Base-by-base conservation (phyloP, 2,797 vertebrate genomes). In the Phylloscopus collybita region DNA sequence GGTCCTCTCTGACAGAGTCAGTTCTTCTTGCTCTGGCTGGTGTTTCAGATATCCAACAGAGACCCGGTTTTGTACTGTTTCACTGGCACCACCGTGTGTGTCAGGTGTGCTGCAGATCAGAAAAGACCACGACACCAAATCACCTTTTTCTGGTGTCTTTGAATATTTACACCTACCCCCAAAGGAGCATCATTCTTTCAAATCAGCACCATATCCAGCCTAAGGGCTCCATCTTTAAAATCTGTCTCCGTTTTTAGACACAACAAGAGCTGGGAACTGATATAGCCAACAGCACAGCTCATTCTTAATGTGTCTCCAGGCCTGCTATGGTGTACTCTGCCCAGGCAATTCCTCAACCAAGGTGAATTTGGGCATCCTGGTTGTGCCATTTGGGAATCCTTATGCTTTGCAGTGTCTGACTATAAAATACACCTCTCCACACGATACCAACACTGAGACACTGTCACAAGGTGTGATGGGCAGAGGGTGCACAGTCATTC, bases 61-160 rank as follows among this genome's bases (percentile, higher is more conserved):
- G 51, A 19, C 6, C 16, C 27, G 14, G 5, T 27, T 79, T 71
- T 40, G 10, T 10, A 9, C 12, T 0, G 0, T 45, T 47, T 50
- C 25, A 8, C 13, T 30, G 49, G 26, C 12, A 16, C 9, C 17
- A 11, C 26, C 0, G 0, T 5, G 5, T 17, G 6, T 44, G 20
- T 16, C 1, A 2, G 5, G 8, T 29, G 22, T 45, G 38, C 26
- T 84, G 54, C 23, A 8, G 6, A 32, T 42, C 26, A 42, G 49
- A 49, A 56, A 5, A 11, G 61, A 34, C 3, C 9, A 47, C 0
- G 1, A 5, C 8, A 42, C 4, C 34, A 22, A 59, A 49, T 20
- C 9, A 11, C 5, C 7, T 44, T 92, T 47, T 44, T 12, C 17
- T 78, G 19, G 2, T n/a, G 6, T 45, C 14, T 40, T 70, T 49